Percentiles rank a stretch among this genome's conserved stretches.
Conservation (phyloP, 2,113 vertebrate species). For the Balaenoptera acutorostrata region DNA sequence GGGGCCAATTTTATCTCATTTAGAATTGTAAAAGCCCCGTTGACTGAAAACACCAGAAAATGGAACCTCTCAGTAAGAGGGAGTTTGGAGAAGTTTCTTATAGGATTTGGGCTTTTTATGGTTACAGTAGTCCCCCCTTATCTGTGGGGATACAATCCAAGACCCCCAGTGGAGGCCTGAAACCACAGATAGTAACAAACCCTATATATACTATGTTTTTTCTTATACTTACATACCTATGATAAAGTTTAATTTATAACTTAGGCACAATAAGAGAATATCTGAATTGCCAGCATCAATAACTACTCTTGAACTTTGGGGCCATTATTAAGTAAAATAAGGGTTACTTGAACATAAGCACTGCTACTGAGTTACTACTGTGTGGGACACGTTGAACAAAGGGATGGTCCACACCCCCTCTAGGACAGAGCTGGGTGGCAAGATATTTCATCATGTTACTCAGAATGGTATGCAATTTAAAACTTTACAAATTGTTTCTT, state of each 20-base stretch:
- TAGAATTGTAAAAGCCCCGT: not conserved
- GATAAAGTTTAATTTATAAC: not conserved
- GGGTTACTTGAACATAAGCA: not conserved
- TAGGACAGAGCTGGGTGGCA: not conserved
- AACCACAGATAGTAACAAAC: not conserved
- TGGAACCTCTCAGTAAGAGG: not conserved
- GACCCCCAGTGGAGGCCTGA: not conserved
- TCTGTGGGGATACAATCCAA: not conserved
- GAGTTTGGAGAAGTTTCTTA: not conserved
- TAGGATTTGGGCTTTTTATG: not conserved
- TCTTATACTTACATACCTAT: not conserved
- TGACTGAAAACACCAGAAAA: not conserved
- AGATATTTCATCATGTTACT: not conserved
- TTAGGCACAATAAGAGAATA: not conserved
- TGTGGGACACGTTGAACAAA: not conserved
- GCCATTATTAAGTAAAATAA: not conserved
- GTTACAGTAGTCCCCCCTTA: not conserved
- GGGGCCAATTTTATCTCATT: not conserved
- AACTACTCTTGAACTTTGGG: not conserved
- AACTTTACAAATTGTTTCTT: not conserved
- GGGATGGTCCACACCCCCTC: not conserved
- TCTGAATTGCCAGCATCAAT: not conserved
- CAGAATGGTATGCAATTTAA: not conserved
- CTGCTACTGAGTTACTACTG: not conserved
- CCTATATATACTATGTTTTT: not conserved